Conservation (phyloP, 2,888 invertebrate genomes). For the Megamerina dolium region DNA sequence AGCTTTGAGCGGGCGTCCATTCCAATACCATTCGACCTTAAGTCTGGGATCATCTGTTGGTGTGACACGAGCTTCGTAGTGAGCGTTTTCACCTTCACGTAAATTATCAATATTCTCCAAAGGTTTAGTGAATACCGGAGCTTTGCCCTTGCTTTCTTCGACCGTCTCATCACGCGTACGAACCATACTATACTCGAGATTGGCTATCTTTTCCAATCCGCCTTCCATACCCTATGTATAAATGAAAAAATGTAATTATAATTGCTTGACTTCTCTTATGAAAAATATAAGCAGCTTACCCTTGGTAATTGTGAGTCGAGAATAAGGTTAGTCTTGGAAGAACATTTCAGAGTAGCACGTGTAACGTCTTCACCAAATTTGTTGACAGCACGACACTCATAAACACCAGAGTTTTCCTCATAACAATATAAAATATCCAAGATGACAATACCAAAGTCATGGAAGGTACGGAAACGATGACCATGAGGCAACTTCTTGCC, state of each 20-base stretch:
- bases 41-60: constrained; percentile 88
- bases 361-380: constrained; percentile 85
- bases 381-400: constrained; percentile 89
- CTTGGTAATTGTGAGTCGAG: constrained; percentile 88
- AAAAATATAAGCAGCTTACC: constrained; percentile 53
- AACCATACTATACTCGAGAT: constrained; percentile 82
- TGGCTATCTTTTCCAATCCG: constrained; percentile 87
- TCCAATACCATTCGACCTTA: constrained; percentile 93
- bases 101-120: constrained; percentile 79
- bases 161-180: constrained; percentile 66
- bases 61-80: constrained; percentile 82
- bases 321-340: constrained; percentile 83
- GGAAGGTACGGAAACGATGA: constrained; percentile 94
- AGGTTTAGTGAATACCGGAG: constrained; percentile 86
- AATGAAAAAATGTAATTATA: neutral
- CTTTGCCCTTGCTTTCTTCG: constrained; percentile 73
- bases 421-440: constrained; percentile 93
- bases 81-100: constrained; percentile 85
- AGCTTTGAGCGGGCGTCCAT: constrained; percentile 79
- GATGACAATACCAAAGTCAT: constrained; percentile 95
- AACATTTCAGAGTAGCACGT: constrained; percentile 76
- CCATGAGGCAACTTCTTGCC: constrained; percentile 89
- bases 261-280: neutral
- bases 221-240: constrained; percentile 79
- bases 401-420: constrained; percentile 90